Conservation (phyloP, 2,113 vertebrate species). For the Gopherus flavomarginatus region DNA sequence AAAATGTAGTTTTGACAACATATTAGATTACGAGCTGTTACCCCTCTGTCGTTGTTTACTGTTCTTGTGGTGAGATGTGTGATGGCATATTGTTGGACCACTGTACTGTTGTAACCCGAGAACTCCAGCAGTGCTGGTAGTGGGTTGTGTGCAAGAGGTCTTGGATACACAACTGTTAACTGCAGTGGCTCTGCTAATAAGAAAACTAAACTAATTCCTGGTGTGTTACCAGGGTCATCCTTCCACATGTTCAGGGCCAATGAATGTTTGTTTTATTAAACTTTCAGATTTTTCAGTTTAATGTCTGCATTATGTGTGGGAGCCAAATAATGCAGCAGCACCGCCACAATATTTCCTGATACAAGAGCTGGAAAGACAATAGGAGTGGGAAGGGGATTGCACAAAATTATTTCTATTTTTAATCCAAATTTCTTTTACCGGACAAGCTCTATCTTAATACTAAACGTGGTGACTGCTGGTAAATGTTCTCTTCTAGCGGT, state of each 20-base stretch:
- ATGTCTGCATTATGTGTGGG: background rate
- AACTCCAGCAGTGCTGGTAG: accelerated
- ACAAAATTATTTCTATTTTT: background rate
- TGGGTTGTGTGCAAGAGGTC: background rate
- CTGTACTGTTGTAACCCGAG: background rate
- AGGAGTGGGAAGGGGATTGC: background rate
- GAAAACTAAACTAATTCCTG: background rate
- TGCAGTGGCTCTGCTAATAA: background rate
- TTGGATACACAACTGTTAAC: background rate
- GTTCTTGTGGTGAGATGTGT: background rate
- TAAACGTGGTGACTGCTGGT: background rate
- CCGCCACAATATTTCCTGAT: background rate
- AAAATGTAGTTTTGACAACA: background rate
- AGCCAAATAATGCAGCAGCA: background rate
- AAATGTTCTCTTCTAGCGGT: accelerated
- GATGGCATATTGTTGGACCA: background rate
- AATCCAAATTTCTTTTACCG: background rate
- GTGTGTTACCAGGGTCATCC: background rate
- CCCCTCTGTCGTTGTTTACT: background rate
- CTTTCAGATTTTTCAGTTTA: background rate
- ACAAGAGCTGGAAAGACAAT: background rate
- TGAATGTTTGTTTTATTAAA: background rate
- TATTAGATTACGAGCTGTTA: accelerated
- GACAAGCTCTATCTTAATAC: background rate
- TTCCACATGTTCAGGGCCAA: accelerated